Conservation (phyloP, 1,140 invertebrate genomes). For the Scylla paramamosain region DNA sequence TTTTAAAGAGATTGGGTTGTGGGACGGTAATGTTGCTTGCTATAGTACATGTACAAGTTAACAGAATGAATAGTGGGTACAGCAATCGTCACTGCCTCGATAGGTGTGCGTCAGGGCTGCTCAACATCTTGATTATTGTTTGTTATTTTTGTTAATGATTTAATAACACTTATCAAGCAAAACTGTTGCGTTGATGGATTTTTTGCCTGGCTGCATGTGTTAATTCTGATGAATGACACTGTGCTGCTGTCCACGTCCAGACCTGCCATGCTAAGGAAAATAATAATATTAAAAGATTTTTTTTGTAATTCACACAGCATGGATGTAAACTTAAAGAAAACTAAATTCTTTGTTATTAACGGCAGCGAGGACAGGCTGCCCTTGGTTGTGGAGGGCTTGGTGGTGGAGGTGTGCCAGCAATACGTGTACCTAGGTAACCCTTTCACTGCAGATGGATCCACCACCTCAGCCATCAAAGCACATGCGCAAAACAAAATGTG, state of each 20-base stretch:
- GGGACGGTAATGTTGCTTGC: neutral
- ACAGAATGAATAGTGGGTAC: neutral
- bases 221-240: neutral
- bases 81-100: neutral
- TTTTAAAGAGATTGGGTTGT: neutral
- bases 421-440: neutral
- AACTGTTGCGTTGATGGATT: neutral
- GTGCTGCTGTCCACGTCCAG: neutral
- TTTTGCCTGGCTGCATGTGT: neutral
- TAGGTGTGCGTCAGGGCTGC: neutral
- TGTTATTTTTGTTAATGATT: neutral
- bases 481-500: neutral
- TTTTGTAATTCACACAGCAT: neutral
- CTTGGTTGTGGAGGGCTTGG: neutral
- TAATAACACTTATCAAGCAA: neutral
- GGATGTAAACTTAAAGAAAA: neutral
- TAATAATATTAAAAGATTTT: neutral
- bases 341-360: slow-evolving; percentile 25
- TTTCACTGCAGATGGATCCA: neutral
- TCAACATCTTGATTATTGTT: neutral
- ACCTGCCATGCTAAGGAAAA: neutral
- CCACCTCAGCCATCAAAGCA: neutral
- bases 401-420: neutral
- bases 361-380: neutral
- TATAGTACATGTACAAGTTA: neutral